These are phyloP conservation scores for Eulemur coronatus DNA, from an alignment of 2,797 vertebrate genomes.

Conservation along the genomic window DNA sequence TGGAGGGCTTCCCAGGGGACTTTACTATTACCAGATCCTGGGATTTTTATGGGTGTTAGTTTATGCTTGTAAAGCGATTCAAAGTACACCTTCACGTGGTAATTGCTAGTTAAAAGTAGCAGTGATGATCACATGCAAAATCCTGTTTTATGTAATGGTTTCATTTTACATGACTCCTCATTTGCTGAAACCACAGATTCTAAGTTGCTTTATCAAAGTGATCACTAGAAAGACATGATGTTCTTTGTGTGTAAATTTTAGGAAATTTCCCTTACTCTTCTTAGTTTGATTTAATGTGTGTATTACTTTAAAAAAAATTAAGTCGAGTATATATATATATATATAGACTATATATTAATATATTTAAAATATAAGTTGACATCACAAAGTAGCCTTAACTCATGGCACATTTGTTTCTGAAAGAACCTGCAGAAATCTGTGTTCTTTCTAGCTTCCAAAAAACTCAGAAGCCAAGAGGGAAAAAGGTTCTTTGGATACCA, in stretches of 20 bases:
- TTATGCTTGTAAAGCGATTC: not conserved
- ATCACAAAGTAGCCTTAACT: not conserved
- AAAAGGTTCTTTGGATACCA: not conserved
- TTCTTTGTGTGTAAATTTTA: not conserved
- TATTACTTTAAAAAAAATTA: not conserved
- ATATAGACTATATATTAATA: not conserved
- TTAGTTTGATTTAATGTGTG: not conserved
- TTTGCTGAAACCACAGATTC: not conserved
- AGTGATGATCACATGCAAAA: not conserved
- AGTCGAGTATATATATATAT: not conserved
- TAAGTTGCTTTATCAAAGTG: not conserved
- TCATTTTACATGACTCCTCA: not conserved
- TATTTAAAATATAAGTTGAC: not conserved
- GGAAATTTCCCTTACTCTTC: not conserved
- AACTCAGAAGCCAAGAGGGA: not conserved
- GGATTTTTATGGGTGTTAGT: not conserved
- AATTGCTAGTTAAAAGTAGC: not conserved
- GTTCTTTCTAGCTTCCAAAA: not conserved
- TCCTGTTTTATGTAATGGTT: not conserved
- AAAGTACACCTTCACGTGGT: not conserved
- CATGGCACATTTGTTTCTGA: not conserved
- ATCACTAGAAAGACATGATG: not conserved
- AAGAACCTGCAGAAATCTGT: not conserved
- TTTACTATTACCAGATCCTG: not conserved
- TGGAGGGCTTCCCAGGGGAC: not conserved